Evolutionary conservation across 2,888 invertebrate genomes (phyloP), one percentile per base, ranked within the genome.

Genomic region (Drosophila paranaensis): DNA sequence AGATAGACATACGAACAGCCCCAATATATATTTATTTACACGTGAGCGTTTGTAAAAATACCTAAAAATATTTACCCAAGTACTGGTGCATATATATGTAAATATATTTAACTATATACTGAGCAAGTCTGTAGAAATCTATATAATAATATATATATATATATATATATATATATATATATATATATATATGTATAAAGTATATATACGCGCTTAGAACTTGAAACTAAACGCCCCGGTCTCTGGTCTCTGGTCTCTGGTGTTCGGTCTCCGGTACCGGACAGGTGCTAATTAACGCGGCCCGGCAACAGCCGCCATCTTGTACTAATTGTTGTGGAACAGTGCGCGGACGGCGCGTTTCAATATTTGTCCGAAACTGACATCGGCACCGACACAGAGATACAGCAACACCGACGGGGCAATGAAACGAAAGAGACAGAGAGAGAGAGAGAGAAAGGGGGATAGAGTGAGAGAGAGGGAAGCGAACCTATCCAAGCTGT

Each of bases 271-370:
- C 58, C 16, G 56, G 71, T 64, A 65, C 62, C 81, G 71, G 78
- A 42, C 77, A 91, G 82, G 86, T 88, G 90, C 81, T 90, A 90
- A 90, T 91, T 90, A 82, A 77, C 78, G 70, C 79, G 79, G 87
- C 86, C 79, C 84, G 88, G 89, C 86, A 86, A 86, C 86, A 89
- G 82, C 88, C 83, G 87, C 87, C 87, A 87, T 87, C 89, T 87
- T 87, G 90, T 86, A 88, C 90, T 88, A 90, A 90, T 88, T 87
- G 90, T 89, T 90, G 90, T 90, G 87, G 87, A 87, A 89, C 89
- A 88, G 78, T 85, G 62, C 74, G 71, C 81, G 68, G 68, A 71
- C 70, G 60, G 87, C 81, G 83, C 74, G 81, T 74, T 87, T 79
- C 87, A 84, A 89, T 84, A 84, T 89, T 84, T 84, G 81, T 66